These are phyloP conservation scores for Dipodomys spectabilis DNA, from an alignment of 2,113 vertebrate species.

Conservation along the genomic window DNA sequence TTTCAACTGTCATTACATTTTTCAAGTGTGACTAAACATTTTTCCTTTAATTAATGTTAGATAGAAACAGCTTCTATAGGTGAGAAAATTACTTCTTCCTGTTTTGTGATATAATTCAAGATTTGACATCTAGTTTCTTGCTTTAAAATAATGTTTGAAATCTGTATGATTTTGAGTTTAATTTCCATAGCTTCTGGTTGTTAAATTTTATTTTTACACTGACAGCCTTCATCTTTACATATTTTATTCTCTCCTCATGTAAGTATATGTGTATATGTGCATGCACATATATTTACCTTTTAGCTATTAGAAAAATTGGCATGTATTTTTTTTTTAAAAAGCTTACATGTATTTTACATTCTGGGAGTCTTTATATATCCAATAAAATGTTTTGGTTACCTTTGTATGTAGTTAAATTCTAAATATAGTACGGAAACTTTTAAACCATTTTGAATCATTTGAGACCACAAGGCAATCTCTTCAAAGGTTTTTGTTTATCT, in stretches of 20 bases:
- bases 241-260: background rate
- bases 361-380: background rate
- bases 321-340: background rate
- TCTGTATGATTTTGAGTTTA: background rate
- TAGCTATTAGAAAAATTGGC: background rate
- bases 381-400: background rate
- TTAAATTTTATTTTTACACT: background rate
- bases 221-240: background rate
- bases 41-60: constrained; percentile 38
- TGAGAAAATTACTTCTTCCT: background rate
- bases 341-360: background rate
- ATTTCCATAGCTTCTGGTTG: background rate
- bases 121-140: background rate
- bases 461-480: background rate
- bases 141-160: constrained; percentile 33
- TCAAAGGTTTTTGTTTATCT: background rate
- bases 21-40: background rate
- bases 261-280: background rate
- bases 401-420: background rate
- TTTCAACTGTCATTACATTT: background rate
- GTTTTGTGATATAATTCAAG: background rate
- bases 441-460: background rate
- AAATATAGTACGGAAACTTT: background rate
- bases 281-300: background rate
- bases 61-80: background rate